Conservation (phyloP, 2,888 invertebrate genomes). For the Pollenia labialis region DNA sequence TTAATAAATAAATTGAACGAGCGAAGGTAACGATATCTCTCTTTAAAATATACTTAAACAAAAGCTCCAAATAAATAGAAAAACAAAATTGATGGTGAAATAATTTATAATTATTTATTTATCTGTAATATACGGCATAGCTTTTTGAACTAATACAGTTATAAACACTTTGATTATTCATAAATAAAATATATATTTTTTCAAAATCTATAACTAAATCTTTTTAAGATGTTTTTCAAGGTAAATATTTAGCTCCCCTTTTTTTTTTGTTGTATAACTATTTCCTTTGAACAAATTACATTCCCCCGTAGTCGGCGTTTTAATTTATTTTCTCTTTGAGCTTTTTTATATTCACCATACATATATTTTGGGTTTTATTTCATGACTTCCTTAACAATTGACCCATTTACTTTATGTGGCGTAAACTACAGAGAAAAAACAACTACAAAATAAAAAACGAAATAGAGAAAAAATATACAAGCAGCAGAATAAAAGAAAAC, state of each 20-base stretch:
- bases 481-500: constrained; percentile 73
- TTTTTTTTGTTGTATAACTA: background rate
- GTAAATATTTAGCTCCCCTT: background rate
- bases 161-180: no score
- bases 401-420: constrained; percentile 81
- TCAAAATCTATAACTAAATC: background rate
- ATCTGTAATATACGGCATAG: no score
- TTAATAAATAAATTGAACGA: no score
- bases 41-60: no score
- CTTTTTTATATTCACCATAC: constrained; percentile 6
- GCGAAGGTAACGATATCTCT: no score
- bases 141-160: no score
- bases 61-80: no score
- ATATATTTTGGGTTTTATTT: constrained; percentile 53
- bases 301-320: background rate
- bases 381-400: constrained; percentile 77
- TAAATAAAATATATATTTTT: no score
- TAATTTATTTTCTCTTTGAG: constrained; percentile 4
- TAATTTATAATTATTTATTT: no score
- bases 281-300: background rate
- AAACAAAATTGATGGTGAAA: no score
- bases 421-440: constrained; percentile 73
- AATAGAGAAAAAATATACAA: constrained; percentile 75
- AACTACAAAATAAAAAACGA: background rate
- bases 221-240: background rate